A percentile compares a stretch with the other conserved stretches of the same genome.
Conservation (phyloP, 2,113 vertebrate genomes). For the Myotis brandtii region DNA sequence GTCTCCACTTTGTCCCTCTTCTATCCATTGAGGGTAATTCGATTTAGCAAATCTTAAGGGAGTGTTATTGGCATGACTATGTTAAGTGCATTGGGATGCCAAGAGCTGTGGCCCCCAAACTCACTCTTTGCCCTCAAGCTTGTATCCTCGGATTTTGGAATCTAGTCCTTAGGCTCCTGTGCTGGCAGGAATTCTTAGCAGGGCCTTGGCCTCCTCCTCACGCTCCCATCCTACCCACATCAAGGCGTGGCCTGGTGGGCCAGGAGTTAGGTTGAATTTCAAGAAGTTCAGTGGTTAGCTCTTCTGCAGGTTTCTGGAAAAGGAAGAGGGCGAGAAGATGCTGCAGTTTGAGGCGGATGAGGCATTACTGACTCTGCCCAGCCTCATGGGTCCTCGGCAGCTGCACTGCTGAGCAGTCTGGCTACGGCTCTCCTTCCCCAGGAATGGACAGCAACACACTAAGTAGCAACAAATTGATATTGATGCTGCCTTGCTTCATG, state of each 20-base stretch:
- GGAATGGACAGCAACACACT: not conserved
- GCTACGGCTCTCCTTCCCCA: not conserved
- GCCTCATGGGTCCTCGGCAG: not conserved
- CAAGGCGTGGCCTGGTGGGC: not conserved
- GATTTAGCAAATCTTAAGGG: not conserved
- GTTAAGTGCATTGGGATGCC: not conserved
- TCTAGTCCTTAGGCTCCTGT: not conserved
- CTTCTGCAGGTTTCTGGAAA: slow-evolving; percentile 10
- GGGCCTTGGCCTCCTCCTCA: not conserved
- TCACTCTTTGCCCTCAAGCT: not conserved
- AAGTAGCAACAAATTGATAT: not conserved
- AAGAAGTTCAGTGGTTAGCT: not conserved
- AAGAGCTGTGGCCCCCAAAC: not conserved
- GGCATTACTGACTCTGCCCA: not conserved
- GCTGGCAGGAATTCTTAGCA: not conserved
- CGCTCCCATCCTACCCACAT: not conserved
- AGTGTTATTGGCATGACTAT: not conserved
- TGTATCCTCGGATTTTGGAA: not conserved
- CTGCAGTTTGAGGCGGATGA: not conserved
- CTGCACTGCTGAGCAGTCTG: fast-evolving
- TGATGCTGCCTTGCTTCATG: not conserved
- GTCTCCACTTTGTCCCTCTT: not conserved
- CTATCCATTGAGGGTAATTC: not conserved
- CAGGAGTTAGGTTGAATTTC: not conserved
- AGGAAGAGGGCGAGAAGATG: not conserved